These are phyloP conservation scores for Hemithea aestivaria DNA, from an alignment of 2,888 invertebrate species.

Conservation along the genomic window DNA sequence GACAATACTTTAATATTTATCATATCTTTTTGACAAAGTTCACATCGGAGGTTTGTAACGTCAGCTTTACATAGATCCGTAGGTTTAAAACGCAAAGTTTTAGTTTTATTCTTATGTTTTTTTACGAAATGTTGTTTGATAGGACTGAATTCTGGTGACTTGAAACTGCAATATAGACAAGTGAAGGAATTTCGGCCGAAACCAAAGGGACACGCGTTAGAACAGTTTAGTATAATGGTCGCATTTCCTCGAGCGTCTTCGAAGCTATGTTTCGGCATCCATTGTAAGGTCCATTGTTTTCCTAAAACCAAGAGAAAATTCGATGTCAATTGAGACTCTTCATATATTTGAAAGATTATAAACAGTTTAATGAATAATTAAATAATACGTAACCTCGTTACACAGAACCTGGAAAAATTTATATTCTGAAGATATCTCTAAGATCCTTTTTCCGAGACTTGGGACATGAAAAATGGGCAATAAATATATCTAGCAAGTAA, in stretches of 20 bases:
- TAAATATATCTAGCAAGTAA: too few relatives aligned
- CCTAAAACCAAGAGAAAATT: too few relatives aligned
- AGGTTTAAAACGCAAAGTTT: conserved; percentile 22
- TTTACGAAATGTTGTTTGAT: conserved; percentile 46
- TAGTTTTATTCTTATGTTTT: conserved; percentile 45
- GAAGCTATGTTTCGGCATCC: conserved; percentile 2
- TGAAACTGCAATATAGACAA: conserved; percentile 55
- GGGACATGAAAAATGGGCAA: too few relatives aligned
- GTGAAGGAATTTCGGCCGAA: conserved; percentile 60
- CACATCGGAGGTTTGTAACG: conserved; percentile 52
- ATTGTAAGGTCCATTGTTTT: too few relatives aligned
- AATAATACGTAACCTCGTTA: too few relatives aligned
- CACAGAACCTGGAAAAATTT: too few relatives aligned
- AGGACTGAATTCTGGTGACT: conserved; percentile 53
- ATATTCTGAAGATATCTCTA: too few relatives aligned
- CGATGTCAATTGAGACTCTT: conserved; percentile 32
- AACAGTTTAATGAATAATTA: too few relatives aligned
- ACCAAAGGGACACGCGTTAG: conserved; percentile 64
- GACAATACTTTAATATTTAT: conserved; percentile 44
- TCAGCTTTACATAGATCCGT: conserved; percentile 50
- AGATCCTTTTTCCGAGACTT: too few relatives aligned
- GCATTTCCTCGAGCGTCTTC: conserved; percentile 54
- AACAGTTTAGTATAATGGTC: conserved; percentile 57
- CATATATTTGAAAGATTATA: too few relatives aligned
- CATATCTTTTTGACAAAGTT: conserved; percentile 43